phyloP scores from a whole-genome alignment of 2,797 vertebrate species.

The Poeciliopsis paucimaculata region DNA sequence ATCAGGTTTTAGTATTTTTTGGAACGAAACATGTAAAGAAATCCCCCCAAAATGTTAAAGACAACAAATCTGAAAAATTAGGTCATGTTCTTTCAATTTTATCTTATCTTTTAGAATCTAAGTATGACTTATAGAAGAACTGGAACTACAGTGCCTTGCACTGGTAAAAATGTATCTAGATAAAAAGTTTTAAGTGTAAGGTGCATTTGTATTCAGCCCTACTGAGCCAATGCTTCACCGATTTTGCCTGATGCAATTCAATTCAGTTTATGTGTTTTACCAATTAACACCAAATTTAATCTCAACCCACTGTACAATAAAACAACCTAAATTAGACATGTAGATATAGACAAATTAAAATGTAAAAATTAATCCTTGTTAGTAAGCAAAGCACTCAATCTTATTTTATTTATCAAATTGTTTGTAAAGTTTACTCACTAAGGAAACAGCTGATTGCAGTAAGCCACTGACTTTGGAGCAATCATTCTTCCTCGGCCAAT shows the following conservation, averaged over 20 bases:
- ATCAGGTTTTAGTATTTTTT: slow-evolving; percentile 42
- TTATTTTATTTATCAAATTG: neutral
- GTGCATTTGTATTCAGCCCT: neutral
- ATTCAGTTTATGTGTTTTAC: neutral
- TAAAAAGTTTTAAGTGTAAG: neutral
- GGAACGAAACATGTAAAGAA: slow-evolving; percentile 19
- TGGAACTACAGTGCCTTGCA: neutral
- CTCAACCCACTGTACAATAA: neutral
- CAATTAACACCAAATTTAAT: neutral
- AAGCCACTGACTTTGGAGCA: neutral
- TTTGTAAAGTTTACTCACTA: neutral
- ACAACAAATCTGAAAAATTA: slow-evolving; percentile 6
- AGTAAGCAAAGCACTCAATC: neutral
- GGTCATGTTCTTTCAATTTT: slow-evolving; percentile 1
- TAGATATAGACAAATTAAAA: neutral
- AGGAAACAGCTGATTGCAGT: neutral
- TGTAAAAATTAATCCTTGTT: neutral
- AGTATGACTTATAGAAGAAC: slow-evolving; percentile 8
- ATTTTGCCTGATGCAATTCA: neutral
- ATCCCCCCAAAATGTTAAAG: slow-evolving; percentile 47
- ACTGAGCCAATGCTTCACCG: neutral
- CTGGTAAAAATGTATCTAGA: neutral
- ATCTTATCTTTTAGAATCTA: neutral
- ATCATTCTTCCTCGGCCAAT: neutral
- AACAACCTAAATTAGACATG: neutral